Percentiles rank a stretch among this genome's conserved stretches.
These are phyloP conservation scores for Eilema depressum DNA, from an alignment of 2,888 invertebrate species.

Conservation along the genomic window DNA sequence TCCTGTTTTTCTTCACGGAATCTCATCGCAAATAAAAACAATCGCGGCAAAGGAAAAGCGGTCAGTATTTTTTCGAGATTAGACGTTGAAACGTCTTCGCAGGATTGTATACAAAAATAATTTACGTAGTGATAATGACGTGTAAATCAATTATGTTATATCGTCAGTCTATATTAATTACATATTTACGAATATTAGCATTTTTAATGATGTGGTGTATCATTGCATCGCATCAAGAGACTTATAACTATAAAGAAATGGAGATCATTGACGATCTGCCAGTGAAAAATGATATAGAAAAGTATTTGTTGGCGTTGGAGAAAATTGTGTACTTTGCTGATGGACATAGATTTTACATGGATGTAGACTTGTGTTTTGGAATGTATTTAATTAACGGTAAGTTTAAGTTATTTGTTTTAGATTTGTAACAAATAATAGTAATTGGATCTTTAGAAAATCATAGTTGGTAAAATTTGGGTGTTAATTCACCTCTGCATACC, in stretches of 20 bases:
- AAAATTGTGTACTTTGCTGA: constrained; percentile 54
- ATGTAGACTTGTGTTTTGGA: constrained; percentile 65
- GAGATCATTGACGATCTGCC: constrained; percentile 50
- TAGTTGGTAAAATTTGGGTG: too few relatives aligned
- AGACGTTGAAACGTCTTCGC: constrained; percentile 40
- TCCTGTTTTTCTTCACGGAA: constrained; percentile 9
- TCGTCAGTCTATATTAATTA: constrained; percentile 15
- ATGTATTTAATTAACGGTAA: constrained; percentile 70
- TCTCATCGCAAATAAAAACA: constrained; percentile 43
- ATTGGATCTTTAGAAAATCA: not conserved
- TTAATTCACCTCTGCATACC: too few relatives aligned
- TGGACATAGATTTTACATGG: constrained; percentile 54
- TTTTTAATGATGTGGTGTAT: constrained; percentile 22
- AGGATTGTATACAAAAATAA: constrained; percentile 4
- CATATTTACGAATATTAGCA: constrained; percentile 8
- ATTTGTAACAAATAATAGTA: not conserved
- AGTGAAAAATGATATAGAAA: constrained; percentile 51
- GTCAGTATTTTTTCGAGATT: constrained; percentile 55
- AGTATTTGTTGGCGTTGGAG: constrained; percentile 57
- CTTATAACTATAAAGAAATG: constrained; percentile 17
- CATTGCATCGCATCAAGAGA: constrained; percentile 1
- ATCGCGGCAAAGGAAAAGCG: constrained; percentile 31
- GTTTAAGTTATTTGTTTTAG: constrained; percentile 16
- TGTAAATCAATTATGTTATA: constrained; percentile 24
- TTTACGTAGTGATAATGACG: constrained; percentile 14